These are phyloP conservation scores for Channallabes apus DNA, from an alignment of 2,797 vertebrate genomes.

Conservation along the genomic window DNA sequence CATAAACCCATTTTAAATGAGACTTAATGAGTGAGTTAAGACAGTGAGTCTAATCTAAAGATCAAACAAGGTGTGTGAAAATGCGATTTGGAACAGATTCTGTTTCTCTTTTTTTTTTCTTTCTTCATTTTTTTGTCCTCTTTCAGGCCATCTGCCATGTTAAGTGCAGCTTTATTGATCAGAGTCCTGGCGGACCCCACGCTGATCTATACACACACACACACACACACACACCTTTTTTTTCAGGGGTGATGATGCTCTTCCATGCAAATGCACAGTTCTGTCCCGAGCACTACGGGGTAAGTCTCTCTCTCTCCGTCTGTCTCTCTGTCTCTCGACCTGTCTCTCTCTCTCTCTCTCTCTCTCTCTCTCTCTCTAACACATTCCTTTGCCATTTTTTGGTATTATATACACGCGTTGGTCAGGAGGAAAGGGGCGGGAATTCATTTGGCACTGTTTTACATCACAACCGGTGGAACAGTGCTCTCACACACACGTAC, in stretches of 20 bases:
- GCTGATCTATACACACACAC: constrained; percentile 79
- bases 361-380: constrained; percentile 55
- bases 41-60: constrained; percentile 27
- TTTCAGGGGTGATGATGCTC: constrained; percentile 34
- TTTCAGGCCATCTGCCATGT: constrained; percentile 82
- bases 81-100: constrained; percentile 59
- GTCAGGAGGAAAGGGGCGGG: not conserved
- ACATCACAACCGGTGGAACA: not conserved
- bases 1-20: not conserved
- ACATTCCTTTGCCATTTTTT: constrained; percentile 62
- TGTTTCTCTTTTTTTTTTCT: constrained; percentile 40
- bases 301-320: not conserved
- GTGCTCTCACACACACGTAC: not conserved
- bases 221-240: constrained; percentile 56
- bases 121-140: constrained; percentile 67
- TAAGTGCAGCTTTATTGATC: constrained; percentile 82
- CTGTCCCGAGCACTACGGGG: constrained; percentile 17
- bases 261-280: constrained; percentile 25
- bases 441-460: not conserved
- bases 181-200: constrained; percentile 82
- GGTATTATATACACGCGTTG: not conserved
- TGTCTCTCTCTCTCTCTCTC: constrained; percentile 40
- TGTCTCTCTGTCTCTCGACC: constrained; percentile 57
- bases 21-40: constrained; percentile 1
- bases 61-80: constrained; percentile 54